Conservation (phyloP, 2,888 invertebrate species). For the Tenthredo mesomela region DNA sequence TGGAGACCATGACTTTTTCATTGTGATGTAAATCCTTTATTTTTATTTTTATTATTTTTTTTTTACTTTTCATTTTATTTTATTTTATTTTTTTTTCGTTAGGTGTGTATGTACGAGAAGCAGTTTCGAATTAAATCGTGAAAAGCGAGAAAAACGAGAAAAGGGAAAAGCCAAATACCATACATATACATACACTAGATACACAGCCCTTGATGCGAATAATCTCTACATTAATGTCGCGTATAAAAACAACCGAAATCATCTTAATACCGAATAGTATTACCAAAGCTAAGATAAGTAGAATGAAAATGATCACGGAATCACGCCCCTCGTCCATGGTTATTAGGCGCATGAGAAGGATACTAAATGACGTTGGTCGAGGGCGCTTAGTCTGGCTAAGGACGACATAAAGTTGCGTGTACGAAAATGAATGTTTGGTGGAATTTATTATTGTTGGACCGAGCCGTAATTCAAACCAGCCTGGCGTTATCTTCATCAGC, state of each 20-base stretch:
- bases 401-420: constrained; percentile 77
- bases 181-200: not conserved
- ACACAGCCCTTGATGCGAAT: not conserved
- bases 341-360: constrained; percentile 75
- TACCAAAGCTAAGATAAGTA: not conserved
- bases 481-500: constrained; percentile 78
- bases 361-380: constrained; percentile 76
- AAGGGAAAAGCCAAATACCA: not conserved
- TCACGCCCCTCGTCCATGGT: constrained; percentile 61
- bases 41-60: not conserved
- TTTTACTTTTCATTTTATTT: not conserved
- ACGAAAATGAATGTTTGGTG: constrained; percentile 77
- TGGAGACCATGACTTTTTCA: constrained; percentile 23
- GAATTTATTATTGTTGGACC: constrained; percentile 77
- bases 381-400: constrained; percentile 75
- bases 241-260: not conserved
- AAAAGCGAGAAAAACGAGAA: not conserved
- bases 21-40: constrained; percentile 32
- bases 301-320: constrained; percentile 14
- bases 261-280: not conserved
- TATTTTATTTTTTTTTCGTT: not conserved
- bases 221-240: not conserved
- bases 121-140: not conserved
- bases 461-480: constrained; percentile 76
- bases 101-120: not conserved